Evolutionary conservation across 2,888 invertebrate genomes (phyloP).

Genomic region (Melieria crassipennis): DNA sequence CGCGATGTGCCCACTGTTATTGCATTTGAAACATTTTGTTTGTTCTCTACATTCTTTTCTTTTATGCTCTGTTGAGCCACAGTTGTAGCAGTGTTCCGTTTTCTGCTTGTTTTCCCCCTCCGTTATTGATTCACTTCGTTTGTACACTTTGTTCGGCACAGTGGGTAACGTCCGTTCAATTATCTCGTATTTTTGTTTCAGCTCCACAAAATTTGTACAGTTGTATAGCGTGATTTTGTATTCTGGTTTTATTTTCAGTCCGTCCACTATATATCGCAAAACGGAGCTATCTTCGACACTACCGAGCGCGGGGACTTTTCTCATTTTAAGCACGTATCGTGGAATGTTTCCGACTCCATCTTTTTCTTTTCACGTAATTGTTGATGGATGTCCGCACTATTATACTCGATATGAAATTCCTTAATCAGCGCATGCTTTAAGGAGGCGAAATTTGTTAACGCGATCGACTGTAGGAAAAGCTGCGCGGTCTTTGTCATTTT

Average conservation of each 20-base stretch:
- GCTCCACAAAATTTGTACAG: slow-evolving; percentile 31
- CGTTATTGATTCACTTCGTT: not conserved
- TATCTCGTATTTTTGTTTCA: slow-evolving; percentile 28
- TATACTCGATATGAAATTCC: too few relatives aligned
- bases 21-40: slow-evolving; percentile 39
- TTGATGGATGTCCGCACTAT: too few relatives aligned
- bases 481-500: too few relatives aligned
- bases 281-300: too few relatives aligned
- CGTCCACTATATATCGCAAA: too few relatives aligned
- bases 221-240: slow-evolving; percentile 30
- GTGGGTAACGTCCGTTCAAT: slow-evolving; percentile 14
- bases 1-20: slow-evolving; percentile 9
- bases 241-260: slow-evolving; percentile 27
- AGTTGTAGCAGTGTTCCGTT: slow-evolving; percentile 28
- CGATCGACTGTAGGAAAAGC: too few relatives aligned
- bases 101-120: not conserved
- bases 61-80: slow-evolving; percentile 36
- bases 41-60: slow-evolving; percentile 32
- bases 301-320: too few relatives aligned
- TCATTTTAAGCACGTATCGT: too few relatives aligned
- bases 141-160: not conserved
- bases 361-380: too few relatives aligned
- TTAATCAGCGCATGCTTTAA: too few relatives aligned
- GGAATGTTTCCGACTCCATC: too few relatives aligned
- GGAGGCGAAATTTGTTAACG: too few relatives aligned